Conservation (phyloP, 2,113 vertebrate species). For the Empidonax alnorum region DNA sequence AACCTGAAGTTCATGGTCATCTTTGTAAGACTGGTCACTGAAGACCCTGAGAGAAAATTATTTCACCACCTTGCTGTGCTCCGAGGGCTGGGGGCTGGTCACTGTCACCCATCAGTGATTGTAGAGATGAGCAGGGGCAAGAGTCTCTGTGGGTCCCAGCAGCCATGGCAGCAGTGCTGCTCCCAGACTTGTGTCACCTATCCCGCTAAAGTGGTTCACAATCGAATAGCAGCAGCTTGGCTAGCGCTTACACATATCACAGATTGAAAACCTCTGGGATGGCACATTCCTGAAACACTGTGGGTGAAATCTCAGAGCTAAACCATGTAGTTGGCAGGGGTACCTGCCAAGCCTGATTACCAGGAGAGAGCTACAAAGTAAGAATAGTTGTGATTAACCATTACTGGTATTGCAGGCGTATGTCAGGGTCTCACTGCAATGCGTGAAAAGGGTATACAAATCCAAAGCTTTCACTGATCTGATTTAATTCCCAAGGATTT, state of each 20-base stretch:
- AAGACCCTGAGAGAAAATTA: not conserved
- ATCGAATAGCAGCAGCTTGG: not conserved
- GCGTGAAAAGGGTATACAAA: not conserved
- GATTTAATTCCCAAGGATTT: not conserved
- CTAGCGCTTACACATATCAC: not conserved
- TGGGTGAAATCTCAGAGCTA: not conserved
- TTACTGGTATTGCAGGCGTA: rapidly evolving
- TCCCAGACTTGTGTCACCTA: not conserved
- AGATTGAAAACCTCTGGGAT: not conserved
- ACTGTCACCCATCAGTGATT: not conserved
- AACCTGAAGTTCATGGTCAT: not conserved
- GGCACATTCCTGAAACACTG: not conserved
- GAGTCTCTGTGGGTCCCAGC: rapidly evolving
- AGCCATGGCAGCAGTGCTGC: not conserved
- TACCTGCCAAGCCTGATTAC: not conserved
- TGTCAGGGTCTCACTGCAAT: not conserved
- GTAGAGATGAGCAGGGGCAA: not conserved
- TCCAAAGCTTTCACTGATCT: not conserved
- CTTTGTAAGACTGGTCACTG: not conserved
- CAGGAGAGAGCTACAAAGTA: not conserved
- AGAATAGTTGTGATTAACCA: not conserved
- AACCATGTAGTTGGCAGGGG: not conserved
- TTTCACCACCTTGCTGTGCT: not conserved
- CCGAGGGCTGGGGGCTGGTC: not conserved
- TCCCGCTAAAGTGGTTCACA: not conserved